Evolutionary conservation across 1,140 invertebrate genomes (phyloP), one percentile per base, ranked within the genome.

Genomic region (Drosophila seguyi): DNA sequence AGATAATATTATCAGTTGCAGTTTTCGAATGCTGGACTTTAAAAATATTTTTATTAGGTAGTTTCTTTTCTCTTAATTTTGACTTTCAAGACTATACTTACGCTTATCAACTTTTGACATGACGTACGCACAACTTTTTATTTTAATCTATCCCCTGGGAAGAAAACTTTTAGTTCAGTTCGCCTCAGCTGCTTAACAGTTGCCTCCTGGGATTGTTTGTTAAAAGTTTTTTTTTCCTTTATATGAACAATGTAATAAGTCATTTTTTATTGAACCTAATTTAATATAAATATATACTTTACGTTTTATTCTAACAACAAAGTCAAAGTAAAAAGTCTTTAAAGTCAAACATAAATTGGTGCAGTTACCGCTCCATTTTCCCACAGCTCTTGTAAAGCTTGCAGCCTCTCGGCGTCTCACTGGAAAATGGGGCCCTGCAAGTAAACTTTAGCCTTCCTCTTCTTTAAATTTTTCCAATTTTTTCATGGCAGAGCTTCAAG

Each of bases 191-290:
- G 34, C 31, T 3, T 13, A 34, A 34, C 20, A 36, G 7, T 53
- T 36, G 14, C 13, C 48, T 34, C 6, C 0, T 18, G 13, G 22
- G 31, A 6, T 55, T 38, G 16, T 34, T 38, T 55, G 52, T 38
- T 55, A 25, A 38, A 38, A 55, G 50, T 55, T 53, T 36, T 22
- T 36, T 53, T 36, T 22, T 36, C 36, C 7, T 36, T 7, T 7
- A 20, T 8, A 20, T 13, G 10, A 18, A 20, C 8, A 34, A 4
- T 11, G 25, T 27, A 13, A 31, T 31, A 11, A 50, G 10, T 6
- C 4, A 18, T 14, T 34, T 34, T 34, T 8, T 18, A 34, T 6
- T 18, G 18, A 14, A n/a, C 3, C 34, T 31, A 31, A 20, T 7
- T 31, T 34, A 1, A 34, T 7, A 34, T 36, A 22, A 22, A 14